Base-by-base conservation (phyloP, 2,888 invertebrate genomes). In the Archips xylosteana region DNA sequence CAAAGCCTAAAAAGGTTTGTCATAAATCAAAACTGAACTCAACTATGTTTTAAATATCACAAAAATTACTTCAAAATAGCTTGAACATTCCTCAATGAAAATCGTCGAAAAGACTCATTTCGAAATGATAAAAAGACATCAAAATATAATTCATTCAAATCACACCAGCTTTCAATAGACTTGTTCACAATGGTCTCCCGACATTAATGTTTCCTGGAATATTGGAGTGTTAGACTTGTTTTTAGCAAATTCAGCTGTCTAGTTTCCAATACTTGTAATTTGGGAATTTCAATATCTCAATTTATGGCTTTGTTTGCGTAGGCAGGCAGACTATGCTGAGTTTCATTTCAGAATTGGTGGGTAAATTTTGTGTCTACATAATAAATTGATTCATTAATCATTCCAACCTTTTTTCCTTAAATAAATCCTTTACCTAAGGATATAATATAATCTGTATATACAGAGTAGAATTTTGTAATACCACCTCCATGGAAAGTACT, bases 241-340 rank as follows among this genome's bases (percentile, higher is more conserved):
- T n/a, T 54, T 54, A 15, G 9, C n/a, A 23, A 54, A 54, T 9
- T 54, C 54, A 9, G 23, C 54, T 54, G 54, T 54, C 54, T 54
- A 54, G 15, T 9, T 23, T 54, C 8, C 6, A 23, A 54, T 4
- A 13, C n/a, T n/a, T 49, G 49, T 9, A 23, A 54, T 54, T 15
- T 54, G 23, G 3, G 8, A 3, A 54, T 54, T 54, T 54, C 54
- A 54, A 54, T 54, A 54, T 23, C 54, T 23, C 15, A 54, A 54
- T 54, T 54, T 23, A 54, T 54, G 54, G 54, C 6, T 54, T 54
- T 54, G 54, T 54, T 54, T 54, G 9, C 54, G 49, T 49, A n/a
- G 49, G n/a, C 12, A n/a, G 5, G 47, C 13, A 49, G n/a, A 49
- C 49, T 49, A 49, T 13, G 45, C 45, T 45, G 45, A 47, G 49